These are phyloP conservation scores for Chelon auratus DNA, from an alignment of 2,797 vertebrate species.

Conservation along the genomic window DNA sequence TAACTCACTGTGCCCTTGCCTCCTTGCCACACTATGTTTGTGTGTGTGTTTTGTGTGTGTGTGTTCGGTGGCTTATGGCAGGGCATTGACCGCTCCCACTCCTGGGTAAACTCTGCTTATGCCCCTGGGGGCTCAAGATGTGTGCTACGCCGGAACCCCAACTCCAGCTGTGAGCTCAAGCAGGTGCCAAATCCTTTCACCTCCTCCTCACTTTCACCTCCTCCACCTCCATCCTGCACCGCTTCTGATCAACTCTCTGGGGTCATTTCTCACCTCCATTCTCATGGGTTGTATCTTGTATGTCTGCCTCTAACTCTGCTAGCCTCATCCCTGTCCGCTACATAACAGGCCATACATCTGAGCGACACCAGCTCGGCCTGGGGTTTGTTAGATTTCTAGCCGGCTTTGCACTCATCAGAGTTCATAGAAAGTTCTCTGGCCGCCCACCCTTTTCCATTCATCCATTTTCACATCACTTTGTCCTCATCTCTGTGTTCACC, in stretches of 20 bases:
- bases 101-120: conserved; percentile 97
- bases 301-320: conserved; percentile 36
- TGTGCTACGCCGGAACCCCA: conserved; percentile 91
- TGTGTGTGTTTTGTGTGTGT: conserved; percentile 64
- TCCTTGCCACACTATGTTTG: conserved; percentile 70
- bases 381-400: conserved; percentile 37
- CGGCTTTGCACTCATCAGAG: conserved; percentile 35
- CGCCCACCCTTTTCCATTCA: conserved; percentile 55
- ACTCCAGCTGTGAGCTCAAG: conserved; percentile 93
- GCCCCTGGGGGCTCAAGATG: conserved; percentile 93
- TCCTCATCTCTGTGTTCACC: conserved; percentile 78
- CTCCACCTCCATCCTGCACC: conserved; percentile 43
- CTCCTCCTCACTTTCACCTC: conserved; percentile 31
- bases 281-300: conserved; percentile 29
- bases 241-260: conserved; percentile 12
- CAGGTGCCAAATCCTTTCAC: conserved; percentile 87
- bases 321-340: conserved; percentile 25
- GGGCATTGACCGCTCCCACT: conserved; percentile 96
- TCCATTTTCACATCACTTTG: conserved; percentile 73
- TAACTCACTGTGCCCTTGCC: conserved; percentile 60
- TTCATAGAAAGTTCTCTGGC: conserved; percentile 48
- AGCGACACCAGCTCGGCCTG: conserved; percentile 41
- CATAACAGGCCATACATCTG: conserved; percentile 34
- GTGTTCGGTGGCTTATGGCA: conserved; percentile 82
- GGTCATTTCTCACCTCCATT: conserved; percentile 29